Percentiles rank a stretch among this genome's conserved stretches.
Conservation (phyloP, 2,888 invertebrate genomes). For the Drosophila mimetica region DNA sequence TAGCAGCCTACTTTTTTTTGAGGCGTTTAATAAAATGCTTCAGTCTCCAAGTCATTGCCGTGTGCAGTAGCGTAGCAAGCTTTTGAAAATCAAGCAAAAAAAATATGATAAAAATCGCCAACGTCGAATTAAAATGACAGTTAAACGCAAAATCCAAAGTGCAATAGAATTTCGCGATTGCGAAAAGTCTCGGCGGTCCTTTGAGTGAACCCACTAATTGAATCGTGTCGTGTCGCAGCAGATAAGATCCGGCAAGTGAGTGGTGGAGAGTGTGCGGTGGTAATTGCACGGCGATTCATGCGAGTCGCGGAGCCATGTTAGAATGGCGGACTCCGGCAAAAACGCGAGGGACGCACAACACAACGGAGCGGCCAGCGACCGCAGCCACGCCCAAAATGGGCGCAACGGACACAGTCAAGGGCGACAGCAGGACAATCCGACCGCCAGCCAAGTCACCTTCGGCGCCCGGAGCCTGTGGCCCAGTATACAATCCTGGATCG, state of each 20-base stretch:
- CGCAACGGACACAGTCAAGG: slow-evolving; percentile 30
- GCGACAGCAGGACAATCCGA: slow-evolving; percentile 5
- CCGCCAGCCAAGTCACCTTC: slow-evolving; percentile 2
- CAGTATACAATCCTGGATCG: slow-evolving; percentile 53
- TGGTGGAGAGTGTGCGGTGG: slow-evolving; percentile 5
- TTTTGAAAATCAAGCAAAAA: slow-evolving; percentile 28
- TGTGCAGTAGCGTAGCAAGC: slow-evolving; percentile 12
- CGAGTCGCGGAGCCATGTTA: slow-evolving; percentile 50
- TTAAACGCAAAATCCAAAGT: slow-evolving; percentile 48
- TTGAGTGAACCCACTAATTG: slow-evolving; percentile 14
- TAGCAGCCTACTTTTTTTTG: too few relatives aligned
- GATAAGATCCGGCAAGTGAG: slow-evolving; percentile 12
- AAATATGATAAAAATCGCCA: background rate
- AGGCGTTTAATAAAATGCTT: too few relatives aligned
- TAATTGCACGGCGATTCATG: slow-evolving; percentile 1
- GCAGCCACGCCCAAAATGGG: slow-evolving; percentile 13
- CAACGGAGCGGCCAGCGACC: slow-evolving; percentile 6
- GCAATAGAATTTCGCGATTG: slow-evolving; percentile 33
- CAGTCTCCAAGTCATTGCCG: background rate
- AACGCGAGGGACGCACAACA: slow-evolving; percentile 29
- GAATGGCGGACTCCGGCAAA: slow-evolving; percentile 62
- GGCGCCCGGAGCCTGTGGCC: slow-evolving; percentile 14
- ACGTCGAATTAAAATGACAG: slow-evolving; percentile 32
- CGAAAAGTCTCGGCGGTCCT: slow-evolving; percentile 10
- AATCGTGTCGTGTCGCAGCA: slow-evolving; percentile 16